phyloP scores from a whole-genome alignment of 2,797 vertebrate genomes.

The Poeciliopsis turneri region DNA sequence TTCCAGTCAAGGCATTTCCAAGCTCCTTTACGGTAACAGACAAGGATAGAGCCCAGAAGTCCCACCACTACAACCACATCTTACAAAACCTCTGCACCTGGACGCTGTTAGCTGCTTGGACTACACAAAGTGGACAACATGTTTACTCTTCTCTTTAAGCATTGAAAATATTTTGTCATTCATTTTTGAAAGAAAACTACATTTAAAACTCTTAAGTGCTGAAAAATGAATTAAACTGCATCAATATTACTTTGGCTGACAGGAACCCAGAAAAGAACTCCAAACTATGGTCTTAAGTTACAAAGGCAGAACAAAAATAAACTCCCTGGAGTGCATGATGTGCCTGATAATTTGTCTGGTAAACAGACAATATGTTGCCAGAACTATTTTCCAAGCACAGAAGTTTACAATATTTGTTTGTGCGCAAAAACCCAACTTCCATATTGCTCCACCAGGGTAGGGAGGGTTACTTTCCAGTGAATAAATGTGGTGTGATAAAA shows the following conservation, averaged over 20 bases:
- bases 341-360: slow-evolving; percentile 36
- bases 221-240: neutral
- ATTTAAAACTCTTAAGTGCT: neutral
- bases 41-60: slow-evolving; percentile 70
- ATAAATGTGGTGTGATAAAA: slow-evolving; percentile 1
- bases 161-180: neutral
- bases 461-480: neutral
- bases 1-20: slow-evolving; percentile 55
- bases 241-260: neutral
- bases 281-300: neutral
- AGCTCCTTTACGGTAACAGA: slow-evolving; percentile 55
- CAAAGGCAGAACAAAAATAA: neutral
- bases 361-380: slow-evolving; percentile 30
- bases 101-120: slow-evolving; percentile 56
- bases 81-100: slow-evolving; percentile 73
- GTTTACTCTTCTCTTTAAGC: neutral
- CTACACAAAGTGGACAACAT: slow-evolving; percentile 55
- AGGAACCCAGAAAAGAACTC: neutral
- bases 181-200: neutral
- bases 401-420: slow-evolving; percentile 55
- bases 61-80: slow-evolving; percentile 73
- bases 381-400: slow-evolving; percentile 53
- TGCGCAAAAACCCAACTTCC: slow-evolving; percentile 1
- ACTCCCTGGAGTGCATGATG: neutral
- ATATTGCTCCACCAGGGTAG: neutral